Conservation (phyloP, 2,888 invertebrate species). For the Drosophila lacicola region DNA sequence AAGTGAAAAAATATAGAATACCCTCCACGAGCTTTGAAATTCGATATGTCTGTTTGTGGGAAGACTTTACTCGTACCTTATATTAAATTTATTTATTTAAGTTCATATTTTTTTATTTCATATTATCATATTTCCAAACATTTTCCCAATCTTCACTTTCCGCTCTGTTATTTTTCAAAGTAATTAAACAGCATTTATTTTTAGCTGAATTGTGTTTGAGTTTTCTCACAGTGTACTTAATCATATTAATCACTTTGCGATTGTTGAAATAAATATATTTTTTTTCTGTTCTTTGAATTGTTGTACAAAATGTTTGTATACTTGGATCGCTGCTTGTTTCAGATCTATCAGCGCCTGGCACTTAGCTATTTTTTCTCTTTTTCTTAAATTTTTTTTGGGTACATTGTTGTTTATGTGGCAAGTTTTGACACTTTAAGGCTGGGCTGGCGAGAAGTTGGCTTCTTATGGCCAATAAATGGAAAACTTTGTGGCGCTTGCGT, state of each 20-base stretch:
- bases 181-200: not conserved
- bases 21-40: conserved; percentile 1
- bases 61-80: not conserved
- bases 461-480: conserved; percentile 68
- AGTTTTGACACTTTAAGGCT: conserved; percentile 59
- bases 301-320: conserved; percentile 10
- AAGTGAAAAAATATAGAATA: not conserved
- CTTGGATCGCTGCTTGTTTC: conserved; percentile 34
- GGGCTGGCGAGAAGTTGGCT: conserved; percentile 32
- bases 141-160: not conserved
- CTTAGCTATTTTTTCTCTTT: too few species aligned
- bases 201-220: not conserved
- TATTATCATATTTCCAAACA: not conserved
- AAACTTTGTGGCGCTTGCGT: conserved; percentile 34
- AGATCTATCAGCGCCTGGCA: conserved; percentile 31
- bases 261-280: conserved; percentile 17
- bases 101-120: not conserved
- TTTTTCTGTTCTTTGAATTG: conserved; percentile 5
- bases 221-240: conserved; percentile 9
- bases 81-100: not conserved
- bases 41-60: conserved; percentile 13
- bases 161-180: not conserved
- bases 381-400: conserved; percentile 8
- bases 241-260: conserved; percentile 24
- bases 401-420: conserved; percentile 42